Evolutionary conservation across 1,140 invertebrate genomes (phyloP).

Genomic region (Papilio aristodemus): DNA sequence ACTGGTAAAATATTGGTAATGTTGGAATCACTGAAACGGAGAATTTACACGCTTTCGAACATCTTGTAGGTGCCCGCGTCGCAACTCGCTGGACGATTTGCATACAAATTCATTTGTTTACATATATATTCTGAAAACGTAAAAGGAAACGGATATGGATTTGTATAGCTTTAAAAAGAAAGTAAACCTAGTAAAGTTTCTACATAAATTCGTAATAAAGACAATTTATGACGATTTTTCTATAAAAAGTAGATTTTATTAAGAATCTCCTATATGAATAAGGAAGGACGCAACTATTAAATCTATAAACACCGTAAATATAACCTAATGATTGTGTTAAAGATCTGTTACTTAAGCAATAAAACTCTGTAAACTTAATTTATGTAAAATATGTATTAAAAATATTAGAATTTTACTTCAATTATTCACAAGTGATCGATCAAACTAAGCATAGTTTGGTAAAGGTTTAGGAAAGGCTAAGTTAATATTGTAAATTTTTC

Average conservation of each 20-base stretch:
- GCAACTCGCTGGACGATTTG: conserved; percentile 37
- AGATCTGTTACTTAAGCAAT: neutral
- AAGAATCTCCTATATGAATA: neutral
- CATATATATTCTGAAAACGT: conserved; percentile 46
- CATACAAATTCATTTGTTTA: conserved; percentile 51
- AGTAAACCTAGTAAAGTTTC: conserved; percentile 38
- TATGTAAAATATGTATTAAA: neutral
- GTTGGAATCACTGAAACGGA: neutral
- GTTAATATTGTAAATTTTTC: too few relatives aligned
- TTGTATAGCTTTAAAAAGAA: conserved; percentile 37
- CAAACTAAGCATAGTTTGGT: too few relatives aligned
- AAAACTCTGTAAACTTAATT: neutral
- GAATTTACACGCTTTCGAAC: neutral
- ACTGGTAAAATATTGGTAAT: too few relatives aligned
- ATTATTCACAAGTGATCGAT: too few relatives aligned
- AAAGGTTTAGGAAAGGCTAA: too few relatives aligned
- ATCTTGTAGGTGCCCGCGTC: conserved; percentile 9
- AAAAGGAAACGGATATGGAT: conserved; percentile 39
- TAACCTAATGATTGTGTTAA: neutral
- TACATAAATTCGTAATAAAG: conserved; percentile 27
- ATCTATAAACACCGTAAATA: neutral
- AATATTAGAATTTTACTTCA: too few relatives aligned
- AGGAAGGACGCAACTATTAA: neutral
- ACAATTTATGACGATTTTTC: conserved; percentile 19
- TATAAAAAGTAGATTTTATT: conserved; percentile 20